A percentile compares a stretch with the other conserved stretches of the same genome.
phyloP scores from a whole-genome alignment of 2,888 invertebrate genomes.

The Tachina lurida region DNA sequence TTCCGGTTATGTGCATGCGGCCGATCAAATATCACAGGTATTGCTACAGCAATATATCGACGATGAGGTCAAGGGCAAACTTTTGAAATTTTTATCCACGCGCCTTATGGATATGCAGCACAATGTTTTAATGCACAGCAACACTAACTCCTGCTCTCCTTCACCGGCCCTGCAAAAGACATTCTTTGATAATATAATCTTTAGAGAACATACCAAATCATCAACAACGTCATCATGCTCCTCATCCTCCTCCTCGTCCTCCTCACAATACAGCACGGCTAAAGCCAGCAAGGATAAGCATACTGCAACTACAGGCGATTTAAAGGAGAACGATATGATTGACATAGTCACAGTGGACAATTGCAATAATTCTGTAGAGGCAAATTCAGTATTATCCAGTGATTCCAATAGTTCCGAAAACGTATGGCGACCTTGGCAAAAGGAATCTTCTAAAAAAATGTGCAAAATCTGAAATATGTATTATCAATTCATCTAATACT shows the following conservation, averaged over 20 bases:
- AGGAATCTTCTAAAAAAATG: constrained; percentile 42
- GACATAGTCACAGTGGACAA: constrained; percentile 79
- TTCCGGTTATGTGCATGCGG: constrained; percentile 94
- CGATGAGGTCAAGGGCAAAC: constrained; percentile 84
- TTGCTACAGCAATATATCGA: constrained; percentile 89
- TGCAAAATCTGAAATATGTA: constrained; percentile 46
- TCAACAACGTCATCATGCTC: neutral
- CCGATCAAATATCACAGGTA: constrained; percentile 94
- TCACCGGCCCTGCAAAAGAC: constrained; percentile 45
- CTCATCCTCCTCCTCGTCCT: neutral
- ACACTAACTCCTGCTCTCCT: neutral
- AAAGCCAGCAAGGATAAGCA: constrained; percentile 67
- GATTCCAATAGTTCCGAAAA: constrained; percentile 78
- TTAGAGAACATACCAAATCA: constrained; percentile 38
- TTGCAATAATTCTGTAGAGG: constrained; percentile 73
- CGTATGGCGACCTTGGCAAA: constrained; percentile 80
- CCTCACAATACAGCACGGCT: constrained; percentile 44
- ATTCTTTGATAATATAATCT: constrained; percentile 52
- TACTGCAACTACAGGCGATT: constrained; percentile 69
- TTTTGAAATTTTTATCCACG: constrained; percentile 95
- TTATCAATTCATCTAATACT: neutral
- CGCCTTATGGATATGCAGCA: constrained; percentile 86
- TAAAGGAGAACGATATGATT: constrained; percentile 77
- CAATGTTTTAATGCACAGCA: constrained; percentile 56
- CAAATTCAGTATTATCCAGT: constrained; percentile 77